phyloP scores from a whole-genome alignment of 1,140 invertebrate genomes.

The Drosophila azteca region DNA sequence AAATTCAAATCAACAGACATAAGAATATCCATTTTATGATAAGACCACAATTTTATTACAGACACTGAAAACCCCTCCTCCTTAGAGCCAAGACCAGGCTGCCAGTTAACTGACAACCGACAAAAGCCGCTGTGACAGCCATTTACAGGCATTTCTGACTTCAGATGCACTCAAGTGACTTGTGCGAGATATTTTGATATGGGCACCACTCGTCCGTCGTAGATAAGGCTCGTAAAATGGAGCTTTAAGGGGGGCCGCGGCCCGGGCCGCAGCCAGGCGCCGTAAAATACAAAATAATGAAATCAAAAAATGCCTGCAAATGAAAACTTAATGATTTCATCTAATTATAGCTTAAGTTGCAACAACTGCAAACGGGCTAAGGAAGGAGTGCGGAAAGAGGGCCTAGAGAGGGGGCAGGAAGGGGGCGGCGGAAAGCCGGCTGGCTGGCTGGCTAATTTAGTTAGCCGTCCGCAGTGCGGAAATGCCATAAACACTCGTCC shows the following conservation, averaged over 20 bases:
- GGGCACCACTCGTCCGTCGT: not conserved
- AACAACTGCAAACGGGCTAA: constrained; percentile 23
- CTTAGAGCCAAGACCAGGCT: not conserved
- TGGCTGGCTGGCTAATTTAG: constrained; percentile 61
- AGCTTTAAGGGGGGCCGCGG: constrained; percentile 17
- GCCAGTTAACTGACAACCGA: constrained; percentile 33
- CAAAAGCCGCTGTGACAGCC: constrained; percentile 37
- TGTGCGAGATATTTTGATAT: constrained; percentile 32
- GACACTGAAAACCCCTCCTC: constrained; percentile 6
- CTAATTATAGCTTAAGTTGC: constrained; percentile 68
- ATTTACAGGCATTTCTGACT: constrained; percentile 48
- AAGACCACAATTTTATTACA: constrained; percentile 59
- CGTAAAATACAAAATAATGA: constrained; percentile 74
- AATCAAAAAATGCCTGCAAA: constrained; percentile 73
- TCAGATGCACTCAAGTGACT: constrained; percentile 49
- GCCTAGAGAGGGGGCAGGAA: constrained; percentile 4
- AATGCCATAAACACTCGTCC: constrained; percentile 70
- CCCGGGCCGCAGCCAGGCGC: constrained; percentile 24
- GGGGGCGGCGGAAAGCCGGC: no score
- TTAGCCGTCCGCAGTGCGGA: constrained; percentile 72
- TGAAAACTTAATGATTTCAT: constrained; percentile 80
- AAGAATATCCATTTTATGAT: constrained; percentile 61
- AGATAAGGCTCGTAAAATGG: constrained; percentile 55
- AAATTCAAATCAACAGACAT: constrained; percentile 41
- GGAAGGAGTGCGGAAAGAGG: not conserved